Conservation (phyloP, 2,888 invertebrate genomes). For the Proisotoma minuta region DNA sequence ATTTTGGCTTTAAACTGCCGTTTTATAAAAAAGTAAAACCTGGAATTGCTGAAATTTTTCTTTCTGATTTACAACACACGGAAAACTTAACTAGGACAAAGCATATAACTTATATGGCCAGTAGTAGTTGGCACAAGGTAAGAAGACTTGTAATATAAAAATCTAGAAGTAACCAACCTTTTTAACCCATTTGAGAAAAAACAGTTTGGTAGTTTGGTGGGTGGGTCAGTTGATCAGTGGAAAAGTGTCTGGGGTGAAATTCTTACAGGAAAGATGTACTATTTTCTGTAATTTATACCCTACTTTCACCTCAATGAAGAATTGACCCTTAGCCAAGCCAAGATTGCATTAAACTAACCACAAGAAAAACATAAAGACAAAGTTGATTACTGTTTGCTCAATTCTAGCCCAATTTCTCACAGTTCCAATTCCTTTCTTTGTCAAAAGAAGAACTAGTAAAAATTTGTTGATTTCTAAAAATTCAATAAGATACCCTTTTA, state of each 20-base stretch:
- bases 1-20: conserved; percentile 21
- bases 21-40: background rate
- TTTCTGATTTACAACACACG: background rate
- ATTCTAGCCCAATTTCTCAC: background rate
- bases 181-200: background rate
- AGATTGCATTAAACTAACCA: no score
- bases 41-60: conserved; percentile 4
- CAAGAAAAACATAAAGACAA: background rate
- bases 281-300: background rate
- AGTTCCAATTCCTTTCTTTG: background rate
- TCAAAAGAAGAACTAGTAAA: background rate
- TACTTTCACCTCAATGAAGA: background rate
- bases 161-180: background rate
- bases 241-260: background rate
- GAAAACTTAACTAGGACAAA: no score
- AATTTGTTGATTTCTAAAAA: background rate
- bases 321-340: background rate
- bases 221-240: background rate
- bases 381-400: background rate
- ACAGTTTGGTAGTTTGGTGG: background rate
- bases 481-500: background rate
- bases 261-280: background rate
- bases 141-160: no score
- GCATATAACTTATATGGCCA: no score
- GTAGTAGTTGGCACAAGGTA: no score